Evolutionary conservation across 2,797 vertebrate species (phyloP).

Genomic region (Acanthiza pusilla): DNA sequence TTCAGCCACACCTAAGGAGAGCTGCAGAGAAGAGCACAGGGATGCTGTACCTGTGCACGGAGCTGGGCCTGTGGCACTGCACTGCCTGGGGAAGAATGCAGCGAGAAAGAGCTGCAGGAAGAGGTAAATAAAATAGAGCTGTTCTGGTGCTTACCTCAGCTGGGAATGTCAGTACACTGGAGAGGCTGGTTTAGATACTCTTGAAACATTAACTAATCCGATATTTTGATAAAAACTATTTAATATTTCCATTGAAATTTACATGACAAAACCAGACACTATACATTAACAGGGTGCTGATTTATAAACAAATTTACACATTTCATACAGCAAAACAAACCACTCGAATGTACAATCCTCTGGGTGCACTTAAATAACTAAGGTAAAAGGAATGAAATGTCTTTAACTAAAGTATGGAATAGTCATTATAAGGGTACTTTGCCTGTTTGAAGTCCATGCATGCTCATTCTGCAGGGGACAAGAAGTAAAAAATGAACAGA

Average conservation of each 20-base stretch:
- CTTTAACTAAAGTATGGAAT: neutral
- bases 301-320: constrained; percentile 65
- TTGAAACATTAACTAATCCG: neutral
- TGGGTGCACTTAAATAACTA: neutral
- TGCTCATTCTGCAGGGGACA: fast-evolving
- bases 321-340: constrained; percentile 62
- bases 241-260: constrained; percentile 42
- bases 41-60: fast-evolving
- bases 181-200: fast-evolving
- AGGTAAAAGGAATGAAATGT: neutral
- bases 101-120: neutral
- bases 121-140: neutral
- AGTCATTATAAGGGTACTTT: neutral
- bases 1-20: neutral
- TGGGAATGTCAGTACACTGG: fast-evolving
- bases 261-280: neutral
- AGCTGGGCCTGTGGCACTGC: neutral
- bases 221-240: constrained; percentile 13
- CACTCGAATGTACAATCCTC: neutral
- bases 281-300: neutral
- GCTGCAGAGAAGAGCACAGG: neutral
- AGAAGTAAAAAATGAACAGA: neutral
- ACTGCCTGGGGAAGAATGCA: fast-evolving
- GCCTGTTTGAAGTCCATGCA: too few relatives aligned
- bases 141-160: neutral